Base-by-base conservation (phyloP, 2,113 vertebrate genomes). In the Tyto alba region DNA sequence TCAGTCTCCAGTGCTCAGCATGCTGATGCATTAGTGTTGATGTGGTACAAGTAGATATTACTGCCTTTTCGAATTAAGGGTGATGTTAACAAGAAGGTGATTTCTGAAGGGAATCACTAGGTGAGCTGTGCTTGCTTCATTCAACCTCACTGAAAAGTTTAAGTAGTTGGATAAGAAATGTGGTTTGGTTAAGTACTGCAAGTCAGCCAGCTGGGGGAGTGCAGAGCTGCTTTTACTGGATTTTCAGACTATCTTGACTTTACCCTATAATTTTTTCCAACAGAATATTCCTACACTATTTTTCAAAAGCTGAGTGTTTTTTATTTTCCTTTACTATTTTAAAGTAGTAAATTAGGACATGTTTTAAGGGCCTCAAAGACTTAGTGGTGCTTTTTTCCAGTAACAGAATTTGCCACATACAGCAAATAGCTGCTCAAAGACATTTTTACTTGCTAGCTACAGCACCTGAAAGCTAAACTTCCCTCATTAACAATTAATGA, bases 401-500 rank as follows among this genome's bases (percentile, higher is more conserved):
- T 56, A 74, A 30, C 34, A 57, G 22, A 68, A 29, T 81, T 90
- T 88, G 69, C 68, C 57, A 38, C 23, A 6, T 32, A 22, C 23
- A 80, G 86, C 47, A 76, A 72, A 84, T 45, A 87, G 62, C 64
- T 68, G 74, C 64, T 85, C 43, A 59, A 55, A 90, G 59, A 41
- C 16, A 9, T 30, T 67, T 75, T 57, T 43, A 11, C 57, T 71
- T 75, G 45, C 50, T 71, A 75, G 81, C 81, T 90, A 9, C 40
- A 91, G 38, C 47, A 79, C 53, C 68, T 2, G 4, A 72, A 80
- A 92, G 78, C 86, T 80, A 53, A 84, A 72, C 38, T 90, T 62
- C 32, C 38, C 73, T 94, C 63, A 85, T 91, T 83, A 92, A 75
- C 77, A 89, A 75, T 92, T 94, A 63, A 86, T 92, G 81, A 64